Evolutionary conservation across 2,797 vertebrate genomes (phyloP).

Genomic region (Ambastaia sidthimunki): DNA sequence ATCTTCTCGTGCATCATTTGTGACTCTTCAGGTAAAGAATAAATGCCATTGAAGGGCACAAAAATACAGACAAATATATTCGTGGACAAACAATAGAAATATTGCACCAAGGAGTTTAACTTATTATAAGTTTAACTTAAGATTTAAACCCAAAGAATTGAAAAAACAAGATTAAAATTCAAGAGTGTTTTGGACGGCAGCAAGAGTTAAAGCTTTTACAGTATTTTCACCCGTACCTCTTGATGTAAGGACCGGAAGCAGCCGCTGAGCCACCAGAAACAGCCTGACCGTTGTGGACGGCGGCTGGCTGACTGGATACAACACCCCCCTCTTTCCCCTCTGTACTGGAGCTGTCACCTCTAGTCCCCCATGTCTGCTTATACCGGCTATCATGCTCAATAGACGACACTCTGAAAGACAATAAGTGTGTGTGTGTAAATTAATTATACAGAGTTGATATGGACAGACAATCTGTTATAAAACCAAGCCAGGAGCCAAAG

Average conservation of each 20-base stretch:
- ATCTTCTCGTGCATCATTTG: conserved; percentile 93
- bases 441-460: background rate
- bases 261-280: conserved; percentile 67
- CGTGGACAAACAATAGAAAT: too few species aligned
- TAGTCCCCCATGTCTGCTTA: conserved; percentile 86
- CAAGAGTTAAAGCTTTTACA: background rate
- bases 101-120: too few species aligned
- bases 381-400: conserved; percentile 88
- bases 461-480: background rate
- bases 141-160: too few species aligned
- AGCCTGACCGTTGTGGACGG: conserved; percentile 75
- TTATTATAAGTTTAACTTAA: too few species aligned
- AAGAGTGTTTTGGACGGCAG: too few species aligned
- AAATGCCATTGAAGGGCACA: background rate
- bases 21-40: conserved; percentile 78
- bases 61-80: background rate
- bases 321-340: conserved; percentile 64
- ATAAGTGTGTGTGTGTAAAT: background rate
- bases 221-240: conserved; percentile 75
- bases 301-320: conserved; percentile 86
- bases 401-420: conserved; percentile 79
- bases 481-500: background rate
- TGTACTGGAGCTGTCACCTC: conserved; percentile 64
- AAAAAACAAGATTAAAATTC: too few species aligned
- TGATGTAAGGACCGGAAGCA: conserved; percentile 85